phyloP scores from a whole-genome alignment of 1,140 invertebrate species.

The Telenomus remus region DNA sequence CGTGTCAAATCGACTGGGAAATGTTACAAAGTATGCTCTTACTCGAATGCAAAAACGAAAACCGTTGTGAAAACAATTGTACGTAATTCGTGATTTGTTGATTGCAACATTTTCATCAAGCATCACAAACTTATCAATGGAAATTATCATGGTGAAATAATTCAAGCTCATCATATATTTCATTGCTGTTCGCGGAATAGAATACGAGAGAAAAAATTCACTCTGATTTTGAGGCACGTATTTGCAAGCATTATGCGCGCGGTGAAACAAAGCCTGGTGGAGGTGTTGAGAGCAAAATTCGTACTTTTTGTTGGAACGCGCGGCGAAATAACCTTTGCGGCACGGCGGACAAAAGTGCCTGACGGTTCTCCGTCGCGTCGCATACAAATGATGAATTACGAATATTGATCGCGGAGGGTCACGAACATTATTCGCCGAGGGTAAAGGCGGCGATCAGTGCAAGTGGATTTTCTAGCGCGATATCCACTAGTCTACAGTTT shows the following conservation, averaged over 20 bases:
- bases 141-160: too few relatives aligned
- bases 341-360: conserved; percentile 46
- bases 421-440: conserved; percentile 56
- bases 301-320: conserved; percentile 11
- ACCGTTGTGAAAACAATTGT: too few relatives aligned
- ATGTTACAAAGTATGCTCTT: not conserved
- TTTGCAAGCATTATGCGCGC: too few relatives aligned
- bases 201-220: too few relatives aligned
- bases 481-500: conserved; percentile 54
- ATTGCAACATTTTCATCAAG: too few relatives aligned
- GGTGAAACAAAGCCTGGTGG: too few relatives aligned
- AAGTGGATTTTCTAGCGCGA: conserved; percentile 54
- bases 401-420: conserved; percentile 68
- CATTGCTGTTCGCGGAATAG: too few relatives aligned
- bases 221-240: too few relatives aligned
- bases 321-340: conserved; percentile 24
- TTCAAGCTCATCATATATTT: too few relatives aligned
- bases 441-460: conserved; percentile 50
- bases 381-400: conserved; percentile 76
- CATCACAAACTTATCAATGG: too few relatives aligned
- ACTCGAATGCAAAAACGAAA: not conserved
- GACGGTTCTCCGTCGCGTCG: conserved; percentile 64
- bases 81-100: too few relatives aligned
- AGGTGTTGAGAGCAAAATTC: conserved; percentile 22
- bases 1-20: not conserved